phyloP scores from a whole-genome alignment of 2,888 invertebrate genomes.

The Minunthozetes semirufus region DNA sequence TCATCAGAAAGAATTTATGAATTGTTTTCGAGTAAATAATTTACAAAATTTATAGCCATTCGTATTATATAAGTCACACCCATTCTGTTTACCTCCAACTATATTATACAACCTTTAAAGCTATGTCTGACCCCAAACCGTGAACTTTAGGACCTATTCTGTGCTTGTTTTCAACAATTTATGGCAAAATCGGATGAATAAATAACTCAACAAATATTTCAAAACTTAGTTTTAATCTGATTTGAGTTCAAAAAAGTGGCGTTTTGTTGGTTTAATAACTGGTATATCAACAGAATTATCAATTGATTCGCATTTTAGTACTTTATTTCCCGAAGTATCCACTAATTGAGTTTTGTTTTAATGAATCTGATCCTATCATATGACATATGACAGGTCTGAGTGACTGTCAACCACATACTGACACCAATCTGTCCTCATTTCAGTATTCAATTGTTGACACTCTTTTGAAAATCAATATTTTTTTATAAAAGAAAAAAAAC shows the following conservation, averaged over 20 bases:
- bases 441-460: neutral
- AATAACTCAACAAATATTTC: neutral
- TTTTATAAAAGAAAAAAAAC: too few relatives aligned
- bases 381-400: neutral
- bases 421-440: neutral
- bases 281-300: neutral
- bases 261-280: too few relatives aligned
- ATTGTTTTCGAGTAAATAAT: conserved; percentile 26
- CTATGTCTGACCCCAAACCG: neutral
- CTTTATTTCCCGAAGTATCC: neutral
- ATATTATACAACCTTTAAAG: neutral
- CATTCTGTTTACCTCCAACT: neutral
- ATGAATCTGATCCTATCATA: neutral
- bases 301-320: neutral
- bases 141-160: neutral
- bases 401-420: neutral
- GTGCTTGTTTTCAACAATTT: conserved; percentile 5
- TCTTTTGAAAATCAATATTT: too few relatives aligned
- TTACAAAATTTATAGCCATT: conserved; percentile 18
- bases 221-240: neutral
- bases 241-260: neutral
- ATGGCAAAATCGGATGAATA: neutral
- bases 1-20: neutral
- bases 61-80: conserved; percentile 18
- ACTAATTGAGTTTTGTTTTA: too few relatives aligned